Evolutionary conservation across 2,888 invertebrate species (phyloP).

Genomic region (Temnothorax ravouxi): DNA sequence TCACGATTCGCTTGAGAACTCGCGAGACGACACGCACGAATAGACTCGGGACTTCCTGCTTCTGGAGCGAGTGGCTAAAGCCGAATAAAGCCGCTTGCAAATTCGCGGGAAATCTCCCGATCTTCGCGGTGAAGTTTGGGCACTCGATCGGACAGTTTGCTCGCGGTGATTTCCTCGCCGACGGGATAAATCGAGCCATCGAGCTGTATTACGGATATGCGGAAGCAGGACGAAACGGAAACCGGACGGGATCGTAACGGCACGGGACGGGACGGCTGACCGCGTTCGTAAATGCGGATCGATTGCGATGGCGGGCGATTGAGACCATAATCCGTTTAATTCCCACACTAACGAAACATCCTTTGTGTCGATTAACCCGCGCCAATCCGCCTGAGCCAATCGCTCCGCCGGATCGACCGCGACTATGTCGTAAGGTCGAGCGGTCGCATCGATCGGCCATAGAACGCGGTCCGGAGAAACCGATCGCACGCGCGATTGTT

Average conservation of each 20-base stretch:
- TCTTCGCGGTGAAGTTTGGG: conserved; percentile 44
- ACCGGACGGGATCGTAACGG: conserved; percentile 27
- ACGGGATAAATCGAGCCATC: conserved; percentile 20
- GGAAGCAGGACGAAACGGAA: conserved; percentile 38
- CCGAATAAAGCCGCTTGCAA: conserved; percentile 31
- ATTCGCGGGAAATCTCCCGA: conserved; percentile 10
- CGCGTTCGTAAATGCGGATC: conserved; percentile 61
- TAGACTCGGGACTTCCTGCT: conserved; percentile 17
- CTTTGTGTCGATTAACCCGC: conserved; percentile 79
- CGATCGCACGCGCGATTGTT: conserved; percentile 55
- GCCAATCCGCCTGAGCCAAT: conserved; percentile 70
- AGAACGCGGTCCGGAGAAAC: conserved; percentile 57
- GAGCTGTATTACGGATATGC: conserved; percentile 10
- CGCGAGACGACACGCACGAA: background rate
- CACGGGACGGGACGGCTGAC: conserved; percentile 47
- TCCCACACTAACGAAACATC: conserved; percentile 81
- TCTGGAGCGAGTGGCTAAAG: background rate
- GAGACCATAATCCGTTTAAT: conserved; percentile 82
- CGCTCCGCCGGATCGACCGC: conserved; percentile 56
- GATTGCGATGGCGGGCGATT: conserved; percentile 68
- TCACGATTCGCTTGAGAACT: conserved; percentile 29
- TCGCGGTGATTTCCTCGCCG: conserved; percentile 37
- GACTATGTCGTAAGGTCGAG: conserved; percentile 63
- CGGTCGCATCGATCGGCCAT: conserved; percentile 56
- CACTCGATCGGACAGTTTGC: conserved; percentile 34